Conservation (phyloP, 2,797 vertebrate species). For the Silurus aristotelis region DNA sequence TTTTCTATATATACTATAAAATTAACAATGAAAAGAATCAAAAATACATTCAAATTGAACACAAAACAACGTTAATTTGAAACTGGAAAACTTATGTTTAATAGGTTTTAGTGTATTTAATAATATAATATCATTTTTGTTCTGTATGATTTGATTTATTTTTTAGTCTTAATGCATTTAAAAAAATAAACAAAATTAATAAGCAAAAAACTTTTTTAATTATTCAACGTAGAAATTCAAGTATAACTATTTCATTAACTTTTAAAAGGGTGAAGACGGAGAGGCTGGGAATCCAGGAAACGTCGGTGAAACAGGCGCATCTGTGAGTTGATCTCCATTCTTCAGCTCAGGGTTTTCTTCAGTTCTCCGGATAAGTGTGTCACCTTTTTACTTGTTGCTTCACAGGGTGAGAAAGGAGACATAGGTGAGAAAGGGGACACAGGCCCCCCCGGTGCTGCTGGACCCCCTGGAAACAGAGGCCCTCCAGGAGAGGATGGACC, state of each 20-base stretch:
- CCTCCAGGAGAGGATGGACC: conserved; percentile 86
- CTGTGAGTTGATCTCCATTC: conserved; percentile 72
- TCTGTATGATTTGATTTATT: background rate
- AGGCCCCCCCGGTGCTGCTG: conserved; percentile 81
- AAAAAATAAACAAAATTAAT: no score
- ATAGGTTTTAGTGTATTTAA: background rate
- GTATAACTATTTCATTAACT: no score
- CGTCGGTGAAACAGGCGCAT: conserved; percentile 74
- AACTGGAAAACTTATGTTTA: background rate
- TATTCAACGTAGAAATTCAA: no score
- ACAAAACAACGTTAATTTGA: background rate
- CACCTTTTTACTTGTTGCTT: background rate
- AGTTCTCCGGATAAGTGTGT: background rate
- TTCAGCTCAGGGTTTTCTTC: background rate
- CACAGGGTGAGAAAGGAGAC: conserved; percentile 84
- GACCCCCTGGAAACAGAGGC: conserved; percentile 85
- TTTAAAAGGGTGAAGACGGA: conserved; percentile 84
- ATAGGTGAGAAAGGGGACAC: conserved; percentile 88
- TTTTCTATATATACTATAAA: background rate
- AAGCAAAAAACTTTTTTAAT: no score
- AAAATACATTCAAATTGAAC: background rate
- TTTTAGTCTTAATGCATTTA: background rate
- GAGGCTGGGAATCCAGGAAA: conserved; percentile 84
- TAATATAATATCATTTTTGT: background rate
- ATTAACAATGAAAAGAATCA: background rate